Percentiles rank a stretch among this genome's conserved stretches.
phyloP scores from a whole-genome alignment of 2,113 vertebrate species.

The Gallinago media region DNA sequence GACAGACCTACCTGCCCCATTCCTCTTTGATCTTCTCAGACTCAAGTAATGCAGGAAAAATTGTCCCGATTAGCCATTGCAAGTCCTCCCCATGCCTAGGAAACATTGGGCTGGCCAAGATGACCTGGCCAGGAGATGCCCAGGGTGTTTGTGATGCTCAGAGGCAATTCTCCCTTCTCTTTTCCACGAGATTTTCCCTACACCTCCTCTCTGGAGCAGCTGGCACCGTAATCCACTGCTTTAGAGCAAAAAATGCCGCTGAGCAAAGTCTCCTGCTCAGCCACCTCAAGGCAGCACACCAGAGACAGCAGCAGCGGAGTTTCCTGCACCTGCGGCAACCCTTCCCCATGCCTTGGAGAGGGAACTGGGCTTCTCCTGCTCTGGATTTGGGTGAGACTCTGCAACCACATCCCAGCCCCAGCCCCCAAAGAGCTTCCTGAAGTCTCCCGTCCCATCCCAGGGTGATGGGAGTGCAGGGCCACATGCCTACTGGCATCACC shows the following conservation, averaged over 20 bases:
- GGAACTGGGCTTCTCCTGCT: background rate
- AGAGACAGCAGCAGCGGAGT: fast-evolving
- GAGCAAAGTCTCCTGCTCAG: background rate
- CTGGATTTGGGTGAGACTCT: background rate
- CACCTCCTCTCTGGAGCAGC: background rate
- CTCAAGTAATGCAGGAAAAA: background rate
- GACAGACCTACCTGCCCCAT: background rate
- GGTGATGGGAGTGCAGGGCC: background rate
- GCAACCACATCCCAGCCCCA: background rate
- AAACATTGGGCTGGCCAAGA: background rate
- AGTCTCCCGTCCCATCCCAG: background rate
- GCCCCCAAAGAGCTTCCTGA: background rate
- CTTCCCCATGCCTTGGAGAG: background rate
- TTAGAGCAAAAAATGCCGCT: background rate
- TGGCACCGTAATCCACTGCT: background rate
- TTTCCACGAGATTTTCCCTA: background rate
- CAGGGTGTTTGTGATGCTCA: background rate
- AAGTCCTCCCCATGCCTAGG: background rate
- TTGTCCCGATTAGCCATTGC: background rate
- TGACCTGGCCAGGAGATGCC: background rate
- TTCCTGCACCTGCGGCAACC: background rate
- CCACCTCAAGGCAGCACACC: background rate
- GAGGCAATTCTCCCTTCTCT: background rate
- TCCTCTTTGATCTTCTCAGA: slow-evolving; percentile 60
- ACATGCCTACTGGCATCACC: fast-evolving